phyloP scores from a whole-genome alignment of 2,113 vertebrate genomes.

The Todiramphus chloris region DNA sequence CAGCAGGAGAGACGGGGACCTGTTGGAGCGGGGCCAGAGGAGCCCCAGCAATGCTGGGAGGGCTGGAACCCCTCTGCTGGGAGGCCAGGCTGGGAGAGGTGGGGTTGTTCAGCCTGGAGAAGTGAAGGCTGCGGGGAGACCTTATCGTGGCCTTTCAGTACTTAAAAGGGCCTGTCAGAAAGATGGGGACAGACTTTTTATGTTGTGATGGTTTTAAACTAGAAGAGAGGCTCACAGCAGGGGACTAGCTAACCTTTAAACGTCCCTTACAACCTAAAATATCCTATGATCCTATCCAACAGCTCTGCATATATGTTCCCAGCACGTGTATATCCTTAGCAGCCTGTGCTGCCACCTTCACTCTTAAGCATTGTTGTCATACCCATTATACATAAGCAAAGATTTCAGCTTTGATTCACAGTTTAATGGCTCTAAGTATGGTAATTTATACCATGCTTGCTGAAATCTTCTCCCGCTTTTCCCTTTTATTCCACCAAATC shows the following conservation, averaged over 20 bases:
- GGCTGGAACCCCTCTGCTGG: not conserved
- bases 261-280: not conserved
- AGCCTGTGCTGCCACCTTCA: not conserved
- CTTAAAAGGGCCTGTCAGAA: not conserved
- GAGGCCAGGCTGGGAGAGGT: not conserved
- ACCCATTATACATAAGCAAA: fast-evolving
- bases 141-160: not conserved
- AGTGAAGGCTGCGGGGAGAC: not conserved
- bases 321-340: not conserved
- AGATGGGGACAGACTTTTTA: not conserved
- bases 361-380: no score
- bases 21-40: not conserved
- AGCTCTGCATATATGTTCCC: not conserved
- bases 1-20: not conserved
- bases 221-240: not conserved
- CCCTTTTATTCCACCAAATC: not conserved
- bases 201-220: not conserved
- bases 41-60: not conserved
- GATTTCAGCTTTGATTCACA: not conserved
- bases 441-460: not conserved
- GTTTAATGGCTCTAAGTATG: not conserved
- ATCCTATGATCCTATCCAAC: not conserved
- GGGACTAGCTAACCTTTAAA: not conserved
- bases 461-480: not conserved
- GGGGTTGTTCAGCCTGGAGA: not conserved